Evolutionary conservation across 2,888 invertebrate genomes (phyloP), one percentile per base, ranked within the genome.

Genomic region (Tetanocera ferruginea): DNA sequence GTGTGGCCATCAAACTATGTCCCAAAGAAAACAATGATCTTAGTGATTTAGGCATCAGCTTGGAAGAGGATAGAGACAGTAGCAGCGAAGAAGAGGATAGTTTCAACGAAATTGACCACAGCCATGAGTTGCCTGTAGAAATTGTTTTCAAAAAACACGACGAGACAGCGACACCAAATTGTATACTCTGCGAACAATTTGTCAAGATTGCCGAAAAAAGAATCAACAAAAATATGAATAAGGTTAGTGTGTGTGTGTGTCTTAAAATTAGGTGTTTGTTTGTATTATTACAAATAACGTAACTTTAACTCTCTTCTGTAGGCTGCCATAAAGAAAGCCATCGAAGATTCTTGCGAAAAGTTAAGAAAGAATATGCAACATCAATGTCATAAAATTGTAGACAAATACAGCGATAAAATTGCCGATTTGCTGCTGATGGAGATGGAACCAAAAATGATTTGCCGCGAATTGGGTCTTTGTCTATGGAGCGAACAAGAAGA

Each of bases 1-100:
- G 97, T 86, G 93, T 93, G 0, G 94, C 93, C 83, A 89, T 97
- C 77, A 94, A 95, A 85, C 90, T 96, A 14, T 97, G 97, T 87
- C 89, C 92, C 64, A 91, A 92, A 83, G 86, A 90, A 71, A 84
- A 90, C 86, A 86, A 92, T 87, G 37, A 85, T 89, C 81, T 89
- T 62, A 81, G 82, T 0, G 87, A 88, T 74, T 74, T 87, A 82
- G 84, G 84, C 11, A 84, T 88, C 55, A 83, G 80, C 25, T 76
- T 85, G 14, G 79, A 81, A 72, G 79, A 78, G 51, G 51, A 55
- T 17, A 80, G 80, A 57, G 77, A 78, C 9, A 76, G 76, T 8
- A 80, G 77, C 67, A 51, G 79, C 57, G 83, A 82, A 8, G 82
- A 82, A 55, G 80, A 69, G 5, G 79, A 78, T 8, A 28, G 6